Conservation (phyloP, 2,888 invertebrate species). For the Gastrophysa polygoni region DNA sequence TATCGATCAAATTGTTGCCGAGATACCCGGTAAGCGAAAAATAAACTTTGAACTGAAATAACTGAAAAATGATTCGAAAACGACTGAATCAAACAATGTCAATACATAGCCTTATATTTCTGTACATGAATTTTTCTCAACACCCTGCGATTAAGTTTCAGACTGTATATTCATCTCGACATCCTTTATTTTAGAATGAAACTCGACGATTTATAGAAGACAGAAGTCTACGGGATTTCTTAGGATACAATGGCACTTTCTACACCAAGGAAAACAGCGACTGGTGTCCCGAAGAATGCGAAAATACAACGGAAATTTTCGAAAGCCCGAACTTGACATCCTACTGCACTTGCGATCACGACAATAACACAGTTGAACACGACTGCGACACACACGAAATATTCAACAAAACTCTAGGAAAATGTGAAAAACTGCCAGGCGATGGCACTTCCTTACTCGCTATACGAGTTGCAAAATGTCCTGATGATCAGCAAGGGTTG, state of each 20-base stretch:
- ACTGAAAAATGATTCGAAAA: too few species aligned
- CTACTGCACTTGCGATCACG: slow-evolving; percentile 1
- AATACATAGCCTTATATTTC: too few species aligned
- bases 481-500: not conserved
- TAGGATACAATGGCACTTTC: slow-evolving; percentile 8
- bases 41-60: too few species aligned
- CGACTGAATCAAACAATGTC: too few species aligned
- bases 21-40: too few species aligned
- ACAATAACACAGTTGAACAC: not conserved
- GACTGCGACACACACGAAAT: not conserved
- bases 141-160: too few species aligned
- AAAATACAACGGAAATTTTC: not conserved
- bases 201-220: not conserved
- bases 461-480: not conserved
- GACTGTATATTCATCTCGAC: not conserved
- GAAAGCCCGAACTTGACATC: not conserved
- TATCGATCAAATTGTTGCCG: too few species aligned
- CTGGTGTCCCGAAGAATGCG: slow-evolving; percentile 4
- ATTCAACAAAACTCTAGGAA: not conserved
- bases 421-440: not conserved
- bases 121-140: too few species aligned
- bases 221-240: slow-evolving; percentile 2
- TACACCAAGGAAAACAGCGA: not conserved
- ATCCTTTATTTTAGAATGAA: not conserved
- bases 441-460: not conserved